These are phyloP conservation scores for Clarias gariepinus DNA, from an alignment of 2,113 vertebrate species.

Conservation along the genomic window DNA sequence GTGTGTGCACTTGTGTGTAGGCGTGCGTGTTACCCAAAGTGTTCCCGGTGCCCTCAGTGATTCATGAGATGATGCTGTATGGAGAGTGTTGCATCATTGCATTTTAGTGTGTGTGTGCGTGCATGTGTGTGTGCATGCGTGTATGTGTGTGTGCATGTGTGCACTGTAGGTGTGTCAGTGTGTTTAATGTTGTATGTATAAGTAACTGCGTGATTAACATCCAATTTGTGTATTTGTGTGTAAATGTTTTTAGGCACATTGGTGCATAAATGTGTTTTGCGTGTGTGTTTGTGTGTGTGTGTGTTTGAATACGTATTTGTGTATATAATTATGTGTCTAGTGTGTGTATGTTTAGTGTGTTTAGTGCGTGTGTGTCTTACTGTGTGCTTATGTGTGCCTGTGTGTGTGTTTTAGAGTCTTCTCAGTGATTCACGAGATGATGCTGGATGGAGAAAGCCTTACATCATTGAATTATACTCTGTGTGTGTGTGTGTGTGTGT, in stretches of 20 bases:
- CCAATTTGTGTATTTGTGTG: neutral
- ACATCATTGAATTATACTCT: conserved; percentile 1
- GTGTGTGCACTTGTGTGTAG: conserved; percentile 21
- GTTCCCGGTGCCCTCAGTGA: conserved; percentile 44
- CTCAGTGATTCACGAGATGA: neutral
- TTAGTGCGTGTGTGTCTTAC: neutral
- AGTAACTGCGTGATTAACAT: neutral
- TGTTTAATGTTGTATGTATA: too few species aligned
- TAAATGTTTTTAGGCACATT: neutral
- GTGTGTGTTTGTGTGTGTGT: neutral
- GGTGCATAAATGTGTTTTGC: too few species aligned
- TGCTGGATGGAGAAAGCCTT: neutral
- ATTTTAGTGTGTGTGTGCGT: neutral
- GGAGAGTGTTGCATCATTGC: conserved; percentile 53
- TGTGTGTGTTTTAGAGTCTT: neutral
- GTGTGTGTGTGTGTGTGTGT: conserved; percentile 8
- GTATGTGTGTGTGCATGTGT: too few species aligned
- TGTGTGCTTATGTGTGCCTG: neutral
- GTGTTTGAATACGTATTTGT: neutral
- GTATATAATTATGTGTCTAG: neutral
- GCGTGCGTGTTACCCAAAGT: conserved; percentile 20
- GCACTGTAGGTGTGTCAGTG: neutral
- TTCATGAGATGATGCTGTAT: conserved; percentile 51
- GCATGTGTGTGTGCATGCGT: neutral
- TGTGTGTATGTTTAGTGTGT: neutral